Evolutionary conservation across 2,113 vertebrate genomes (phyloP), one percentile per base, ranked within the genome.

Genomic region (Carlito syrichta): DNA sequence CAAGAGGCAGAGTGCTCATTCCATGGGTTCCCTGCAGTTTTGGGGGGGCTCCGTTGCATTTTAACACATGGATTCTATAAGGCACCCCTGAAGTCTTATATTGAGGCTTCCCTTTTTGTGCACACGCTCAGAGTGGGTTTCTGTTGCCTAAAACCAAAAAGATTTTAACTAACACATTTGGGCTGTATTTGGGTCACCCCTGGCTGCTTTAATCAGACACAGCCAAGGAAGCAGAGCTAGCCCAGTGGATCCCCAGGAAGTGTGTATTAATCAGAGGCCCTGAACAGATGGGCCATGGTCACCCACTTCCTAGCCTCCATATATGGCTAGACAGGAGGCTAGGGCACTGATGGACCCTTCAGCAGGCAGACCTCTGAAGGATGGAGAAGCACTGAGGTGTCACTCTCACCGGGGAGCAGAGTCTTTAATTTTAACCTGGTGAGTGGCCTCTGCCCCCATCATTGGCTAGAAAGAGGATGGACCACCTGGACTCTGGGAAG

Each of bases 151-250:
- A 71, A 85, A 84, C 17, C 63, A n/a, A 35, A 79, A 69, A 20
- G 3, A 35, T 69, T 63, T 69, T 68, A 56, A 43, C 35, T 76
- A 45, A 73, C 38, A 90, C 81, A 62, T 54, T 35, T 10, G 52
- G 54, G 30, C 84, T 86, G 5, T 81, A 76, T 92, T 73, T 95
- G 88, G 84, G 81, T 88, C 68, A 43, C 23, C 35, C 32, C 30
- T 1, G 0, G 40, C 48, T 22, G 96, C 95, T 97, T 88, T 82
- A 74, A 79, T 71, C 38, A 95, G 93, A 96, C 78, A 54, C 96
- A 97, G 97, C 91, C 95, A 96, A 97, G 62, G 60, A 85, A 91
- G 94, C 66, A 83, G 85, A 94, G 91, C 83, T 84, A 95, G 93
- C 58, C 63, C 48, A 14, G n/a, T 43, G 93, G 91, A 84, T 78